These are phyloP conservation scores for Neotoma lepida DNA, from an alignment of 2,113 vertebrate genomes.

Conservation along the genomic window DNA sequence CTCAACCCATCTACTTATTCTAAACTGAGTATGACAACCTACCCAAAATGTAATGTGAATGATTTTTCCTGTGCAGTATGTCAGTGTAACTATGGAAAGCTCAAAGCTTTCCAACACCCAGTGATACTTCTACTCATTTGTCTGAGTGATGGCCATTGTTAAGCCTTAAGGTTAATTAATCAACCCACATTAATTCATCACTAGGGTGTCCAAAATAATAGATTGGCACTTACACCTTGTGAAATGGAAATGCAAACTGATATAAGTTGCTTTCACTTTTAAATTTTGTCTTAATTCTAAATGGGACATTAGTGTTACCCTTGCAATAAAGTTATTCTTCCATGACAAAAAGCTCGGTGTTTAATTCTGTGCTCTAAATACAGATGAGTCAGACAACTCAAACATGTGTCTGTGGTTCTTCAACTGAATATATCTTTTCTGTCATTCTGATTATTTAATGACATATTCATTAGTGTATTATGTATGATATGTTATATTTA, in stretches of 20 bases:
- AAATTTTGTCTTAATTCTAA: conserved; percentile 43
- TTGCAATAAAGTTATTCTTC: conserved; percentile 31
- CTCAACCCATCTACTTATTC: not conserved
- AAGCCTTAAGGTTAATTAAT: conserved; percentile 14
- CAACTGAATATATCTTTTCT: not conserved
- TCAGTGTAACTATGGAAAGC: not conserved
- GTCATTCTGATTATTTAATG: conserved; percentile 14
- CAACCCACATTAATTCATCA: conserved; percentile 18
- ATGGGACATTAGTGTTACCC: not conserved
- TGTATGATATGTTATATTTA: not conserved
- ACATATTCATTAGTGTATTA: not conserved
- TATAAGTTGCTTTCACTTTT: not conserved
- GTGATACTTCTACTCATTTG: not conserved
- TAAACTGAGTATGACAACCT: not conserved
- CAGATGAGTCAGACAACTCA: not conserved
- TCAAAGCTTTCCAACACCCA: not conserved
- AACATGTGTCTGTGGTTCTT: not conserved
- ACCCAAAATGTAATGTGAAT: not conserved
- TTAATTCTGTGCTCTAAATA: not conserved
- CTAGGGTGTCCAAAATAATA: not conserved
- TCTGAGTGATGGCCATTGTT: not conserved
- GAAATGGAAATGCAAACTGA: not conserved
- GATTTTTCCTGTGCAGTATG: not conserved
- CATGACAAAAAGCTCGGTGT: not conserved
- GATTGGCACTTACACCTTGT: not conserved